Base-by-base conservation (phyloP, 2,797 vertebrate species). In the Loriculus beryllinus region DNA sequence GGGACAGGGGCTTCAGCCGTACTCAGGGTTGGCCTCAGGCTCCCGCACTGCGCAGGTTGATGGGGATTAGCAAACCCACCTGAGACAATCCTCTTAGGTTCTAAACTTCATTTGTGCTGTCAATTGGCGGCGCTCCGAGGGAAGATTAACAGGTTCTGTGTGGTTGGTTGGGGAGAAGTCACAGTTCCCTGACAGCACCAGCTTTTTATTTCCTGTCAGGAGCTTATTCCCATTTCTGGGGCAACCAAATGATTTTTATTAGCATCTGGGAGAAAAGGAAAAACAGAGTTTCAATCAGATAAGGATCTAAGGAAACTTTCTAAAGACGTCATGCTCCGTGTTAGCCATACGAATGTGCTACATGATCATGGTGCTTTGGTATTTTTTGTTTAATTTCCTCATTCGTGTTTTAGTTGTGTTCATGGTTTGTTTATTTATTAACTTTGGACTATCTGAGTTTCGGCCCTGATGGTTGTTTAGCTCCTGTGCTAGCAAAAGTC, bases 41-140 rank as follows among this genome's bases (percentile, higher is more conserved):
- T 74, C 70, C 82, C 65, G 26, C 51, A n/a, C 28, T 6, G 15
- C 60, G 69, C 0, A 3, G 77, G 60, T 49, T 75, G 72, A 65
- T 43, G 47, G 60, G 11, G 74, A 79, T 91, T 74, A 64, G 67
- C 28, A 90, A 90, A 92, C 20, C 19, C 77, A 88, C 74, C 91
- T 94, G 82, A 88, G 68, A 86, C 92, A 96, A 96, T 88, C 89
- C 56, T 64, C 80, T 79, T 93, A 80, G 35, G 68, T 43, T 70
- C 60, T 86, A 77, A 88, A 75, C 80, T 91, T 93, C 3, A 0
- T 84, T 74, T 88, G 59, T 64, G 42, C 35, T 79, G 26, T 51
- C 84, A 74, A 70, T 47, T 86, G 82, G 48, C 70, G 68, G 74
- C 4, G 0, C 31, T 75, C 62, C 54, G 35, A 43, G 42, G 49